phyloP scores from a whole-genome alignment of 1,140 invertebrate species.

The Andricus grossulariae region DNA sequence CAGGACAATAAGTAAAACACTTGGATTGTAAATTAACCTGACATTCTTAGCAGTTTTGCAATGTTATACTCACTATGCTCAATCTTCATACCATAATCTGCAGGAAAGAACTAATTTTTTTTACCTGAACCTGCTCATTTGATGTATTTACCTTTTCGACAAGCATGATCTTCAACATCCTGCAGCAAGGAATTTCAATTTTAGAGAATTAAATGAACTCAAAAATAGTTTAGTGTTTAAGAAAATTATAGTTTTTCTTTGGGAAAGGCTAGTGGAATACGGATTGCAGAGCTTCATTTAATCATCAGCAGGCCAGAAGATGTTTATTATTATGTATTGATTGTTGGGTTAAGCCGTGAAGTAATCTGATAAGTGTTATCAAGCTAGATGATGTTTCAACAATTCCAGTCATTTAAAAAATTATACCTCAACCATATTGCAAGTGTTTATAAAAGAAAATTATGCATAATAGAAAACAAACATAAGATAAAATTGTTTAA shows the following conservation, averaged over 20 bases:
- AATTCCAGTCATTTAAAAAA: too few relatives aligned
- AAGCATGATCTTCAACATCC: conserved; percentile 25
- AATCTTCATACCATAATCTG: not conserved
- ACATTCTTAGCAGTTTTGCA: conserved; percentile 19
- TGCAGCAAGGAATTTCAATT: conserved; percentile 10
- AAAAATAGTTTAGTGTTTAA: not conserved
- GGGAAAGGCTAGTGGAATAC: too few relatives aligned
- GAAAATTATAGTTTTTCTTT: not conserved
- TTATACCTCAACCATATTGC: too few relatives aligned
- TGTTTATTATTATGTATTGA: too few relatives aligned
- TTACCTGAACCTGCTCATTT: not conserved
- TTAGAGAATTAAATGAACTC: not conserved
- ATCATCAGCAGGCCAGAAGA: too few relatives aligned
- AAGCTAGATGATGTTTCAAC: too few relatives aligned
- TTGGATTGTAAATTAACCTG: not conserved
- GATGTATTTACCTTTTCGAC: conserved; percentile 23
- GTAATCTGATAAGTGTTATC: too few relatives aligned
- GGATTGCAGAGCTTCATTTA: too few relatives aligned
- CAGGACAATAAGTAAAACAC: conserved; percentile 15
- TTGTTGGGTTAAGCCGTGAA: too few relatives aligned
- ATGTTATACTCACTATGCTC: not conserved
- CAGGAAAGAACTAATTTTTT: conserved; percentile 22
- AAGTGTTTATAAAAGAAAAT: too few relatives aligned
- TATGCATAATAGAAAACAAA: too few relatives aligned
- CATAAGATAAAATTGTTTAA: too few relatives aligned